Evolutionary conservation across 2,888 invertebrate species (phyloP), one percentile per base, ranked within the genome.

Genomic region (Conchocele bisecta): DNA sequence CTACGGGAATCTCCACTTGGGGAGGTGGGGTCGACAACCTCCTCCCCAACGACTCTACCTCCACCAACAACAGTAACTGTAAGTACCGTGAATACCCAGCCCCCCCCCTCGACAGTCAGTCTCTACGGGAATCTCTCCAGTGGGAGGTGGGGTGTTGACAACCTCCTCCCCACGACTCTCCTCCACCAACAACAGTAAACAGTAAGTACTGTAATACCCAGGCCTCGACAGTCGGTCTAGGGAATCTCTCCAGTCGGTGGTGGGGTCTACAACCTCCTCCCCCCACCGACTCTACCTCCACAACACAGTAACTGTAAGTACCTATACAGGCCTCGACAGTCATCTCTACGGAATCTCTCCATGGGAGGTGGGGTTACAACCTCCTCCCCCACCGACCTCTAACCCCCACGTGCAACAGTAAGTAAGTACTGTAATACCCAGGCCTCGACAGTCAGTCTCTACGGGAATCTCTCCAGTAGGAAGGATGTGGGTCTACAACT

Each of bases 181-280:
- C 37, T 13, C 37, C 11, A 35, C 13, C 87, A 17, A 88, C 88
- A n/a, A n/a, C n/a, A n/a, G n/a, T n/a, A n/a, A n/a, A n/a, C n/a
- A n/a, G n/a, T n/a, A 84, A 13, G n/a, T 11, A n/a, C n/a, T 35
- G n/a, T 35, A 7, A 85, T 79, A 51, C 87, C 88, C 41, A n/a
- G 88, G 88, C 51, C 74, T 75, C 5, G 88, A 88, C 35, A 84
- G 82, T 44, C 88, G 88, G 72, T 67, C 88, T 31, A 57, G 88
- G 15, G 89, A 89, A 50, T 78, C 86, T 7, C 63, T 88, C 28
- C 87, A 86, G 54, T 88, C 87, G 88, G 88, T 88, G 63, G 86
- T n/a, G n/a, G n/a, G n/a, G n/a, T n/a, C n/a, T n/a, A n/a, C n/a
- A n/a, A n/a, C n/a, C n/a, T n/a, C n/a, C n/a, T n/a, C n/a, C n/a